These are phyloP conservation scores for Carapus acus DNA, from an alignment of 2,797 vertebrate genomes.

Conservation along the genomic window DNA sequence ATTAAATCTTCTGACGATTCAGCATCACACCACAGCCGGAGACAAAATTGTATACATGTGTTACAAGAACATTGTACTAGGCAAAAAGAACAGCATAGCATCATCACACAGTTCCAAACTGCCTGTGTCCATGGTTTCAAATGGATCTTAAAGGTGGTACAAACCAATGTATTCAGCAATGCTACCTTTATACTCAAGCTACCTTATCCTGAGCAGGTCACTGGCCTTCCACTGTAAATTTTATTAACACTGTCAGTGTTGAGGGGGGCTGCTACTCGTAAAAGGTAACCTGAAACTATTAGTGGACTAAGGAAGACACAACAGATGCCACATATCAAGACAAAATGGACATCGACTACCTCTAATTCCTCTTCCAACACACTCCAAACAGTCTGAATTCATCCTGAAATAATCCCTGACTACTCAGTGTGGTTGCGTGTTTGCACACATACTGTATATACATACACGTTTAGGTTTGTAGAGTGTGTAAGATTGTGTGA, in stretches of 20 bases:
- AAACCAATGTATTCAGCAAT: slow-evolving; percentile 54
- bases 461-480: slow-evolving; percentile 56
- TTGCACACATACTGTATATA: slow-evolving; percentile 36
- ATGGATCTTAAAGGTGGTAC: slow-evolving; percentile 54
- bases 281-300: slow-evolving; percentile 62
- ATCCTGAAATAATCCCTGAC: slow-evolving; percentile 72
- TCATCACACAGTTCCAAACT: slow-evolving; percentile 59
- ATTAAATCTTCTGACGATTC: slow-evolving; percentile 70
- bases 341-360: slow-evolving; percentile 63
- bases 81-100: slow-evolving; percentile 69
- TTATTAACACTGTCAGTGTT: slow-evolving; percentile 59
- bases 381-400: slow-evolving; percentile 64
- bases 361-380: slow-evolving; percentile 61
- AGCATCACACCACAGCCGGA: slow-evolving; percentile 75
- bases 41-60: slow-evolving; percentile 74
- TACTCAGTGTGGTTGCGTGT: slow-evolving; percentile 47
- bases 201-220: slow-evolving; percentile 58
- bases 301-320: slow-evolving; percentile 67
- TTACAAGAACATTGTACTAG: slow-evolving; percentile 73
- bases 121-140: slow-evolving; percentile 58
- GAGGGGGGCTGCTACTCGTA: slow-evolving; percentile 57
- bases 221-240: slow-evolving; percentile 56
- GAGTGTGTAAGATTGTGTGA: slow-evolving; percentile 52
- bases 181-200: slow-evolving; percentile 38
- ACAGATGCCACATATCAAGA: slow-evolving; percentile 63